phyloP scores from a whole-genome alignment of 2,888 invertebrate genomes.

The Lasioglossum vierecki region DNA sequence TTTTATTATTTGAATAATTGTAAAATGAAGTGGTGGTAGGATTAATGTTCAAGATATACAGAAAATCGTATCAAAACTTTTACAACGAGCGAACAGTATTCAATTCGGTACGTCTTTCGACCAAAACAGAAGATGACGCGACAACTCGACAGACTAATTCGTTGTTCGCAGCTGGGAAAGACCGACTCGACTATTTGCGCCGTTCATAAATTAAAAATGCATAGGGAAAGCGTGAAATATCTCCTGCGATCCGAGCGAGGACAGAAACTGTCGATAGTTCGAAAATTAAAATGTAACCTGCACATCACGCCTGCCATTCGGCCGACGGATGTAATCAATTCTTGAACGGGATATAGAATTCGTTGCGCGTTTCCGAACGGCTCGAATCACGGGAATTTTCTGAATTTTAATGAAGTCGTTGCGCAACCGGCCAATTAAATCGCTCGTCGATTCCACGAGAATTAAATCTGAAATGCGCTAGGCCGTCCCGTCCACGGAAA shows the following conservation, averaged over 20 bases:
- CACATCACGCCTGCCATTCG: neutral
- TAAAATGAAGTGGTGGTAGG: no score
- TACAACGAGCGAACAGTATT: neutral
- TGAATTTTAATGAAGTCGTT: conserved; percentile 26
- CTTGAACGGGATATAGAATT: conserved; percentile 25
- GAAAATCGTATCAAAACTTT: no score
- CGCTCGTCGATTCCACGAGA: conserved; percentile 19
- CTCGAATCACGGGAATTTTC: conserved; percentile 23
- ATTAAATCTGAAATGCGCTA: conserved; percentile 24
- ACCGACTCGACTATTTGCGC: conserved; percentile 37
- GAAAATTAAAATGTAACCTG: conserved; percentile 52
- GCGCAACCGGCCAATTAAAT: conserved; percentile 33
- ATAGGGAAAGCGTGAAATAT: conserved; percentile 36
- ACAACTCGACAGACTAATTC: conserved; percentile 38
- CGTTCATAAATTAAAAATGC: conserved; percentile 51
- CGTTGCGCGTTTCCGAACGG: conserved; percentile 2
- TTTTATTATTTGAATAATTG: no score
- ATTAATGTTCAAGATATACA: no score
- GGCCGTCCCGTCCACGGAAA: neutral
- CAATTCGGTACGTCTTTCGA: neutral
- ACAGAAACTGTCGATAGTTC: conserved; percentile 18
- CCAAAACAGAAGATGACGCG: conserved; percentile 7
- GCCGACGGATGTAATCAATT: conserved; percentile 24
- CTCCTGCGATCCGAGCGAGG: conserved; percentile 6
- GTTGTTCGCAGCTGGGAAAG: conserved; percentile 39